Evolutionary conservation across 2,113 vertebrate genomes (phyloP).

Genomic region (Odobenus rosmarus): DNA sequence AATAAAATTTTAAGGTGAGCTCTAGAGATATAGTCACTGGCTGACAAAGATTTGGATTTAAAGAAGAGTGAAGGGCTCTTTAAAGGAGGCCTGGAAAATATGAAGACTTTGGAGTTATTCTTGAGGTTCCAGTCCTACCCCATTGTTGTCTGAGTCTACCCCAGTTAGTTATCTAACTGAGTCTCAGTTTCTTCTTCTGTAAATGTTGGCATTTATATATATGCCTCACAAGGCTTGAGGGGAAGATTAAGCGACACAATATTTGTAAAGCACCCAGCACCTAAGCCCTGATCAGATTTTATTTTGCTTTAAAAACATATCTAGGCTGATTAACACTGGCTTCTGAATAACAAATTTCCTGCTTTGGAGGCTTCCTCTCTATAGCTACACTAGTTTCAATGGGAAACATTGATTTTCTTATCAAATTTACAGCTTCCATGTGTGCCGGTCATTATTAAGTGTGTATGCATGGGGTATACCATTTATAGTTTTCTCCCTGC

Average conservation of each 20-base stretch:
- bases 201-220: not conserved
- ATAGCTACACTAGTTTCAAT: not conserved
- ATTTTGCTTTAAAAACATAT: slow-evolving; percentile 37
- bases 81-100: not conserved
- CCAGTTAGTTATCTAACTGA: not conserved
- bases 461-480: not conserved
- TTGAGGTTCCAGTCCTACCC: not conserved
- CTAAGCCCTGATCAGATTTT: slow-evolving; percentile 21
- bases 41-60: not conserved
- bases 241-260: not conserved
- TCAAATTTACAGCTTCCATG: slow-evolving; percentile 32
- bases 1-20: not conserved
- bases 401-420: slow-evolving; percentile 40
- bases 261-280: not conserved
- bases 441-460: slow-evolving; percentile 34
- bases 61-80: not conserved
- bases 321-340: not conserved
- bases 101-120: not conserved
- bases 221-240: not conserved
- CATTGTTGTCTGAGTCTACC: not conserved
- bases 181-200: not conserved
- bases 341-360: not conserved
- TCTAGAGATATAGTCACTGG: not conserved
- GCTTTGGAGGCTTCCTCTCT: not conserved
- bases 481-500: slow-evolving; percentile 50